Evolutionary conservation across 2,797 vertebrate species (phyloP), one percentile per base, ranked within the genome.

Genomic region (Lithobates sylvaticus): DNA sequence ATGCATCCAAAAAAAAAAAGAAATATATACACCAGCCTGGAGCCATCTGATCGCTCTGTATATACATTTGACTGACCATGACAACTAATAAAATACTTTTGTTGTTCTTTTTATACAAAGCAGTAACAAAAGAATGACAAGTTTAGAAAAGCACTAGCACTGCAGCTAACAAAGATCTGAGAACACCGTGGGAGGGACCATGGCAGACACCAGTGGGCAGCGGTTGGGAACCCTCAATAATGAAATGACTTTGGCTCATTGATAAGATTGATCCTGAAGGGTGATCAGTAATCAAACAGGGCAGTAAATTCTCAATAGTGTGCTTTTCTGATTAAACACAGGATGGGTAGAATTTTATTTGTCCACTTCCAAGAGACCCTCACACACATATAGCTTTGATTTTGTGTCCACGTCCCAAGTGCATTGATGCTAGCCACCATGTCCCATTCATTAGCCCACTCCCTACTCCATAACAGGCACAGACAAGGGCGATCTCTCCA

Each of bases 181-280:
- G 92, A 88, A 94, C 93, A 94, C 92, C 86, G 92, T 92, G 91
- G 65, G 65, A 95, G 93, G 94, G 50, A 8, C 91, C 82, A 90
- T 93, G 94, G 93, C 86, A 90, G 90, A 91, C 84, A 93, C 89
- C 64, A 90, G 94, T 94, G 90, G 95, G 96, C 94, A 95, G 47
- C 77, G 84, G 90, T 29, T 89, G 88, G 58, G 90, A 89, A 91
- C 88, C 88, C 86, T 88, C 90, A 89, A 94, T 92, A 88, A 36
- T 36, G 0, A 91, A 95, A 93, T 27, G 94, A 95, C 95, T 96
- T 96, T 96, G 96, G 95, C 95, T 96, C 90, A 81, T 94, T 92
- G 91, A 95, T 95, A 90, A 94, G 95, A 47, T 92, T 90, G 89
- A 79, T 78, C 75, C 85, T 86, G 70, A 80, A 74, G 79, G 42